phyloP scores from a whole-genome alignment of 2,797 vertebrate genomes.

The Sorex maritimensis region DNA sequence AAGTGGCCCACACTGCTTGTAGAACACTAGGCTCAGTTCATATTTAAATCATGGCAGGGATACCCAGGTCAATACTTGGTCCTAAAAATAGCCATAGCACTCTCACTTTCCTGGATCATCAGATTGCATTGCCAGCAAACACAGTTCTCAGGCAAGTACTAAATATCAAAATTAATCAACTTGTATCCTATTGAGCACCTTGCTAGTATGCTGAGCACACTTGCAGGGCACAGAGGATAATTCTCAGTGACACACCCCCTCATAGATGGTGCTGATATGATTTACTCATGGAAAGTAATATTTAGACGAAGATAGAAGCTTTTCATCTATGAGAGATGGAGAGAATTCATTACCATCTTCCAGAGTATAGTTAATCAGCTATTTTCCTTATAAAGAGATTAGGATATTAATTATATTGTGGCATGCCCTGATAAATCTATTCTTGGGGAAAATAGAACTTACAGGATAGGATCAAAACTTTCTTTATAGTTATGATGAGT shows the following conservation, averaged over 20 bases:
- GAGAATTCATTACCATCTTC: not conserved
- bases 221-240: conserved; percentile 8
- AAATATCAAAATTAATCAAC: conserved; percentile 39
- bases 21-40: not conserved
- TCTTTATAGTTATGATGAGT: not conserved
- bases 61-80: conserved; percentile 8
- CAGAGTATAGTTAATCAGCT: not conserved
- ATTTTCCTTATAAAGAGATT: not conserved
- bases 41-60: conserved; percentile 29
- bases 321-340: not conserved
- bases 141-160: conserved; percentile 58
- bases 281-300: conserved; percentile 27
- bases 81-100: conserved; percentile 13
- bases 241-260: not conserved
- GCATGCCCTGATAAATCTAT: not conserved
- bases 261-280: not conserved
- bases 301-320: not conserved
- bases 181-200: conserved; percentile 51
- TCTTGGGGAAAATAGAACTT: conserved; percentile 19
- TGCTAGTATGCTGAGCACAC: conserved; percentile 59
- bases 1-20: conserved; percentile 10
- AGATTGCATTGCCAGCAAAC: conserved; percentile 3
- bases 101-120: conserved; percentile 26
- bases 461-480: not conserved
- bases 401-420: conserved; percentile 33